Evolutionary conservation across 2,797 vertebrate genomes (phyloP), one percentile per base, ranked within the genome.

Genomic region (Manis pentadactyla): DNA sequence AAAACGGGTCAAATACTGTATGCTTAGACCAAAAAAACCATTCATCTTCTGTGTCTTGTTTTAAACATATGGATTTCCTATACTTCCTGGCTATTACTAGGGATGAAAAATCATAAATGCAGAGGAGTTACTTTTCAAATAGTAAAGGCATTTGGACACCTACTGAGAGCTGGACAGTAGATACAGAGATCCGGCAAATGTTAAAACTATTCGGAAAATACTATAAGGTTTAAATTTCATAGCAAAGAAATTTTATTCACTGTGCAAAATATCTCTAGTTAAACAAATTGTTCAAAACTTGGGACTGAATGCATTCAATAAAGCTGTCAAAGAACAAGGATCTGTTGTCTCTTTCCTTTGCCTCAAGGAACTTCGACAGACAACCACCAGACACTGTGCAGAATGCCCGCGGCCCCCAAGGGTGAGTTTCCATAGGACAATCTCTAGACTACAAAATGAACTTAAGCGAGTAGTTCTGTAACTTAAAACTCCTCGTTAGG

Each of bases 351-450:
- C 69, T 74, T 86, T 82, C 31, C 1, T 96, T 69, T 95, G 97
- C 39, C 25, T 49, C 68, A 53, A 97, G 93, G 88, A 97, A 95
- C 86, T 82, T 88, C 68, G 78, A 95, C 92, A 95, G 96, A 97
- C 63, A 94, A 78, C 5, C 73, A 97, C 94, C 96, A 98, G 97
- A 98, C 96, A 96, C 92, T 92, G 95, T 79, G 66, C 83, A 96
- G 83, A 95, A 81, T 94, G 88, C 92, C 90, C 2, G 9, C 0
- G 12, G 97, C 78, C 64, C 82, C 89, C 18, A 7, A 82, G 84
- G 91, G 51, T n/a, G 66, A 78, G 31, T 74, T 95, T 93, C 37
- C 3, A 21, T 34, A 96, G 78, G 91, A 96, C 90, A 69, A 83
- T 96, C 87, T 94, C 75, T 49, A 63, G 88, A 95, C 84, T 90